Evolutionary conservation across 2,113 vertebrate species (phyloP).

Genomic region (Sturnus vulgaris): DNA sequence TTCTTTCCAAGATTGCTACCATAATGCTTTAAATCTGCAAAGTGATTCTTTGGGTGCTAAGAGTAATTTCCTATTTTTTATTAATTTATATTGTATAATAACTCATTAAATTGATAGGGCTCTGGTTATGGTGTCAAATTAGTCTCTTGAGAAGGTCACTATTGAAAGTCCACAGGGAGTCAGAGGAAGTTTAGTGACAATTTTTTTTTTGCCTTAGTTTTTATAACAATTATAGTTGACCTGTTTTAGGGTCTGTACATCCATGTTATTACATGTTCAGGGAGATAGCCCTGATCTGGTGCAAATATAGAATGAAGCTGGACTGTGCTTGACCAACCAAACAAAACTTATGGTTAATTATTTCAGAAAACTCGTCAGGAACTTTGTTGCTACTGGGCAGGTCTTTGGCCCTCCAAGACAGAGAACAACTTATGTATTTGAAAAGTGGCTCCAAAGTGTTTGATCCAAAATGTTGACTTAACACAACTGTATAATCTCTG

Average conservation of each 20-base stretch:
- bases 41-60: not conserved
- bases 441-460: not conserved
- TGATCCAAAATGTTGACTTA: not conserved
- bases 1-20: not conserved
- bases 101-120: not conserved
- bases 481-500: not conserved
- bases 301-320: not conserved
- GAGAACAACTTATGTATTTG: not conserved
- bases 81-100: not conserved
- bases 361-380: not conserved
- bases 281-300: not conserved
- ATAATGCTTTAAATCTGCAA: not conserved
- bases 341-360: not conserved
- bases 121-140: fast-evolving
- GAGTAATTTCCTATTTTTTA: not conserved
- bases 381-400: not conserved
- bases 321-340: not conserved
- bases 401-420: not conserved
- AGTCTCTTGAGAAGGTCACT: not conserved
- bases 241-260: not conserved
- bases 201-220: not conserved
- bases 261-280: not conserved
- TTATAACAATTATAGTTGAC: not conserved
- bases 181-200: not conserved
- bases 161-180: not conserved